Conservation (phyloP, 2,888 invertebrate species). For the Athrips mouffetella region DNA sequence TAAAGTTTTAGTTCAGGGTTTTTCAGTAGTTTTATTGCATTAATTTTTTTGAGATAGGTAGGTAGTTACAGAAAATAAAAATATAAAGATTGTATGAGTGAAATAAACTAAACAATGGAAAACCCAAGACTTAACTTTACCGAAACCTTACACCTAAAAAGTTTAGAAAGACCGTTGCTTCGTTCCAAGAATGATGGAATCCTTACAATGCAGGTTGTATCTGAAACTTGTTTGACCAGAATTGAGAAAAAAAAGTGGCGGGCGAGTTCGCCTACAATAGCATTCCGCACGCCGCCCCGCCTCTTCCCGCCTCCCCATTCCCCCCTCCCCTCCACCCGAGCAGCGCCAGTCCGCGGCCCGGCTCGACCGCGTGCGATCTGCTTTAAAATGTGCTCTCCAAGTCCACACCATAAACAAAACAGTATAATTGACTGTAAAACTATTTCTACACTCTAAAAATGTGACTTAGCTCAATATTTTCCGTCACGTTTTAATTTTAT, state of each 20-base stretch:
- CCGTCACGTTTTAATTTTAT: constrained; percentile 21
- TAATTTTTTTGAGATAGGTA: constrained; percentile 19
- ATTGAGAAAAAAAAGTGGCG: constrained; percentile 72
- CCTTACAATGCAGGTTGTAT: constrained; percentile 78
- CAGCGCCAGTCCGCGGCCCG: constrained; percentile 57
- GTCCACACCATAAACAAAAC: constrained; percentile 47
- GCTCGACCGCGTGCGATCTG: constrained; percentile 56
- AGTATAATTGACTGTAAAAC: constrained; percentile 34
- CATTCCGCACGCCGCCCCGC: constrained; percentile 65
- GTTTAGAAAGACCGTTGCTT: constrained; percentile 68
- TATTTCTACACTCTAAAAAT: constrained; percentile 24
- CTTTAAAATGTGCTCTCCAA: constrained; percentile 39
- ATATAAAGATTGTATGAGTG: too few species aligned
- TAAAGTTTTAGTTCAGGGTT: too few species aligned
- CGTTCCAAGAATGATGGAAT: constrained; percentile 74
- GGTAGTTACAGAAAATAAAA: neutral
- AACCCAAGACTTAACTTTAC: constrained; percentile 18
- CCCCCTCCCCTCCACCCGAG: constrained; percentile 21
- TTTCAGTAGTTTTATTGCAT: constrained; percentile 1
- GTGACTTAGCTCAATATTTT: constrained; percentile 21
- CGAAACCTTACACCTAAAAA: constrained; percentile 48
- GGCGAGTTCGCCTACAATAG: constrained; percentile 78
- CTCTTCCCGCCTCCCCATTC: constrained; percentile 31
- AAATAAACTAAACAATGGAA: too few species aligned
- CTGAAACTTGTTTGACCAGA: constrained; percentile 78